phyloP scores from a whole-genome alignment of 2,113 vertebrate genomes.

The Dendrocopos noguchii region DNA sequence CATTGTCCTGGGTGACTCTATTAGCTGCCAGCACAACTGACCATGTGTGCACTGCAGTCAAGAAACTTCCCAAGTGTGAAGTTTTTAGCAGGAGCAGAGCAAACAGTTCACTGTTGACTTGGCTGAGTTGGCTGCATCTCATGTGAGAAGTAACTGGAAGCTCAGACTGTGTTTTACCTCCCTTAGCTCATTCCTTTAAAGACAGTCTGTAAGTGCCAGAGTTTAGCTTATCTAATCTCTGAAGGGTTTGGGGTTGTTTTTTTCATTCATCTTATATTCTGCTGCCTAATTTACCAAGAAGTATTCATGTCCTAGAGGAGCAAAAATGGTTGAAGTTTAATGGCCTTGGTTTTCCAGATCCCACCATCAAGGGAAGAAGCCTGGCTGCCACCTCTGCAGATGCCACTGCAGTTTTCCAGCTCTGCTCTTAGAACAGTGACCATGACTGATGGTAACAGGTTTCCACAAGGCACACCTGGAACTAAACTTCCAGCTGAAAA shows the following conservation, averaged over 20 bases:
- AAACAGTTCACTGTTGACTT: conserved; percentile 25
- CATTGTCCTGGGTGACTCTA: not conserved
- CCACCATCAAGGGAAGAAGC: not conserved
- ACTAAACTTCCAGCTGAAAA: not conserved
- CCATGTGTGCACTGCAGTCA: not conserved
- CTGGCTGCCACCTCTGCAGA: not conserved
- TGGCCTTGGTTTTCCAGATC: not conserved
- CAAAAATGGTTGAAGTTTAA: not conserved
- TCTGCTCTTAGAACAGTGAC: not conserved
- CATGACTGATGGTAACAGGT: not conserved
- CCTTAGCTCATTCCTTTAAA: not conserved
- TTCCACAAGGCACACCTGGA: not conserved
- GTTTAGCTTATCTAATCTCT: not conserved
- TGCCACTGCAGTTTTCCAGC: not conserved
- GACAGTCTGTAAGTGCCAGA: not conserved
- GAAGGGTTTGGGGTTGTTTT: not conserved
- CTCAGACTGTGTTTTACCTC: not conserved
- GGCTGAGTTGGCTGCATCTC: not conserved
- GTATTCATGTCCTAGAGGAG: not conserved
- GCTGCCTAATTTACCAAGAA: not conserved
- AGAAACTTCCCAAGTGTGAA: not conserved
- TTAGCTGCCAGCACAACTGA: conserved; percentile 22
- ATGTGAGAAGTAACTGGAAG: not conserved
- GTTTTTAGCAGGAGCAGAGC: not conserved
- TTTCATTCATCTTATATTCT: not conserved